These are phyloP conservation scores for Drosophila yooni DNA, from an alignment of 2,888 invertebrate genomes.

Conservation along the genomic window DNA sequence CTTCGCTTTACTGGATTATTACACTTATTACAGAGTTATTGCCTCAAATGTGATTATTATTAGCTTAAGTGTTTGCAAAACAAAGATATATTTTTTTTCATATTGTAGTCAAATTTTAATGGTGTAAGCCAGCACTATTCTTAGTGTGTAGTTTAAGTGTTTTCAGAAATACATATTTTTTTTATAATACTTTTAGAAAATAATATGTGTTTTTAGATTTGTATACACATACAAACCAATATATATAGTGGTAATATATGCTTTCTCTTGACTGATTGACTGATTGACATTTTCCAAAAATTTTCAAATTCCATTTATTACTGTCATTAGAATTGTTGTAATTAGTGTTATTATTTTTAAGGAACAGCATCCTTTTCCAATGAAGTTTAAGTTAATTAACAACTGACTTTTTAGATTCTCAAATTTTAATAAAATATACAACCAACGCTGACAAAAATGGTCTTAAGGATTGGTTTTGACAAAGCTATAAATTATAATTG, in stretches of 20 bases:
- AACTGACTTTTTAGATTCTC: not conserved
- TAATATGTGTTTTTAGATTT: not conserved
- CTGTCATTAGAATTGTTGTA: not conserved
- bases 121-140: too few species aligned
- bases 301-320: not conserved
- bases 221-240: not conserved
- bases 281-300: not conserved
- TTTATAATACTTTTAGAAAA: not conserved
- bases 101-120: not conserved
- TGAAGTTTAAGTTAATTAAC: not conserved
- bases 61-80: constrained; percentile 1
- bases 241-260: not conserved
- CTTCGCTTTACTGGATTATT: not conserved
- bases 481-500: not conserved
- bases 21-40: constrained; percentile 8
- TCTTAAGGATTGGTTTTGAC: not conserved
- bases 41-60: constrained; percentile 46
- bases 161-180: not conserved
- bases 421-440: not conserved
- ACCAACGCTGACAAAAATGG: not conserved
- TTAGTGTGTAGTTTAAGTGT: not conserved
- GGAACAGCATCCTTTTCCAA: not conserved
- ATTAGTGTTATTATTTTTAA: not conserved
- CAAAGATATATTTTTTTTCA: not conserved
- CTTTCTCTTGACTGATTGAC: not conserved